These are phyloP conservation scores for Nipponacmea schrenckii DNA, from an alignment of 2,888 invertebrate species.

Conservation along the genomic window DNA sequence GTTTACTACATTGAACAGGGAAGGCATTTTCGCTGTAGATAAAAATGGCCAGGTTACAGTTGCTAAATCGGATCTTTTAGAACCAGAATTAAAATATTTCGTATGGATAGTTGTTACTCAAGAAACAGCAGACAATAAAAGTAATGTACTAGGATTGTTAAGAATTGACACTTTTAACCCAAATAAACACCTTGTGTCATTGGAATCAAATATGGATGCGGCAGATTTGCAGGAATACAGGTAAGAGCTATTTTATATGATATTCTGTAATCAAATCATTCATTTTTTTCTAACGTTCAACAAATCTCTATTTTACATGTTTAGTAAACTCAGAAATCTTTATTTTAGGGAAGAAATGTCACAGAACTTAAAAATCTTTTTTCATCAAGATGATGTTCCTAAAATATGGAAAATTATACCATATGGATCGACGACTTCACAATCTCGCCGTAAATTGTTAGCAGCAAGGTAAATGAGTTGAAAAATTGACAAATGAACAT, in stretches of 20 bases:
- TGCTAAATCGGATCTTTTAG: neutral
- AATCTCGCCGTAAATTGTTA: neutral
- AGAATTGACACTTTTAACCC: neutral
- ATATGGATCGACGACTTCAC: neutral
- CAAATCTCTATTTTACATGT: too few species aligned
- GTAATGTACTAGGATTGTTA: neutral
- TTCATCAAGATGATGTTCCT: too few species aligned
- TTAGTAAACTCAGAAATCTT: too few species aligned
- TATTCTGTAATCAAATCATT: neutral
- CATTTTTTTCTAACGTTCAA: too few species aligned
- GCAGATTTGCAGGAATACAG: neutral
- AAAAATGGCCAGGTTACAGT: neutral
- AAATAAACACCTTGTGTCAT: neutral
- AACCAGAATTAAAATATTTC: conserved; percentile 1
- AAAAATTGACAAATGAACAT: too few species aligned
- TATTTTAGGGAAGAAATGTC: too few species aligned
- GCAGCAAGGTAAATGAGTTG: too few species aligned
- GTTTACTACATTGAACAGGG: neutral
- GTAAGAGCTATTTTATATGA: neutral
- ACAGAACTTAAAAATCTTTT: too few species aligned
- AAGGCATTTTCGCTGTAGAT: neutral
- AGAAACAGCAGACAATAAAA: neutral
- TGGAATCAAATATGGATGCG: neutral
- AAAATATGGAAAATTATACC: neutral
- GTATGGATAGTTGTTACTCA: neutral